Base-by-base conservation (phyloP, 2,888 invertebrate genomes). In the Platycnemis pennipes region DNA sequence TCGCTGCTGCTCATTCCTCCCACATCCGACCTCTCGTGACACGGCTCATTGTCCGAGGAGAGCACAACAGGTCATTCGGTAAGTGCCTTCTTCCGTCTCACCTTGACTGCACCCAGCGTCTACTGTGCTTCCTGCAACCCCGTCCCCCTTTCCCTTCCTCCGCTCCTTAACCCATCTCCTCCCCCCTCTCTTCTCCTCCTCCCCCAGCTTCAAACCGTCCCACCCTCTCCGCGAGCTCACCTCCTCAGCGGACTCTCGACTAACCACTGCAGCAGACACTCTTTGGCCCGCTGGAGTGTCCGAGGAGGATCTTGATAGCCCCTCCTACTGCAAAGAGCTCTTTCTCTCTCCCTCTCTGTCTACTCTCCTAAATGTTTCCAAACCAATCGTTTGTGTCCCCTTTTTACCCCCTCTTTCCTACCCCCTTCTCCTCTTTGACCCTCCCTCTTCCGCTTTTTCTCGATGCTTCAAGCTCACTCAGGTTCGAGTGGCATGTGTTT, bases 11-110 rank as follows among this genome's bases (percentile, higher is more conserved):
- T 63, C 86, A 42, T 86, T 86, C n/a, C 87, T 46, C 87, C 46
- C 87, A 8, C 45, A 19, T 19, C 44, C 37, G 91, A 63, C 63
- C 91, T 91, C 91, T 91, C 53, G 63, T 42, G 42, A 37, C 91
- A 8, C 37, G 56, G 42, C 91, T 91, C 91, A 91, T 91, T 91
- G 91, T 91, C 91, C 91, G 63, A 91, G 63, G 91, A 44, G 42
- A 91, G 91, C 56, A 56, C 91, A 91, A 91, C 91, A 91, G 91
- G 91, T 91, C 91, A 91, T 91, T 63, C 91, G n/a, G 26, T 46
- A 31, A 63, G 56, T 31, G 69, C 44, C 46, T 45, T 46, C 87
- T 91, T 63, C 91, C 45, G 42, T 44, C 91, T 53, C 89, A 89
- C 89, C 89, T 89, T 56, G 89, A 31, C 89, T 69, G 42, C 91